A percentile compares a stretch with the other conserved stretches of the same genome.
Evolutionary conservation across 2,113 vertebrate genomes (phyloP).

Genomic region (Protobothrops flavoviridis): DNA sequence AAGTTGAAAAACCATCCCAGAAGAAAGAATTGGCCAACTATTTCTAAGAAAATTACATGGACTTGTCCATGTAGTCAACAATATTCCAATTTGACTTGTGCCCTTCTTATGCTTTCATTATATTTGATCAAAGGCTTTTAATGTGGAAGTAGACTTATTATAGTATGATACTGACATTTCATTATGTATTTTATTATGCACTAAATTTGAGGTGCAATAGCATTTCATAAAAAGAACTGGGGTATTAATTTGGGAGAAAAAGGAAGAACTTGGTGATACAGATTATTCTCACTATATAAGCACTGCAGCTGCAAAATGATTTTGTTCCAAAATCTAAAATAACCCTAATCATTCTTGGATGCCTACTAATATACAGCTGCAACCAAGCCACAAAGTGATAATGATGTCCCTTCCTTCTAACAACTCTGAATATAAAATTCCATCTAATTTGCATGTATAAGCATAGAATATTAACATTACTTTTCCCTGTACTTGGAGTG

Average conservation of each 20-base stretch:
- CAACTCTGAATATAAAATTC: slow-evolving; percentile 1
- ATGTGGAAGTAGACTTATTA: neutral
- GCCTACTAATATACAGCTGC: slow-evolving; percentile 26
- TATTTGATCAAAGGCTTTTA: neutral
- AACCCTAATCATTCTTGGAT: slow-evolving; percentile 42
- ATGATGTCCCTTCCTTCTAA: slow-evolving; percentile 32
- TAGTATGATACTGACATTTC: neutral
- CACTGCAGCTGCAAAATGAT: slow-evolving; percentile 34
- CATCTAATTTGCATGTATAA: slow-evolving; percentile 17
- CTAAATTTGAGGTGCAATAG: neutral
- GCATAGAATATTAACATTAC: slow-evolving; percentile 26
- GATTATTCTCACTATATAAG: slow-evolving; percentile 29
- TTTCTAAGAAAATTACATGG: neutral
- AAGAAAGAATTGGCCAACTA: neutral
- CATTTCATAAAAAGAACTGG: neutral
- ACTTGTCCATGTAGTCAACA: neutral
- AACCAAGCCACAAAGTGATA: neutral
- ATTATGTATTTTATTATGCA: neutral
- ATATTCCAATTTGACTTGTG: neutral
- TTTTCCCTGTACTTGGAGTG: slow-evolving; percentile 10
- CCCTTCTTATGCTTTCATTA: neutral
- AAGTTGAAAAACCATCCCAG: neutral
- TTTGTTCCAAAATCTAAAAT: slow-evolving; percentile 35
- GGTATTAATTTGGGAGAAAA: neutral
- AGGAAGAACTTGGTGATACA: neutral